Evolutionary conservation across 2,113 vertebrate species (phyloP), one percentile per base, ranked within the genome.

Genomic region (Hemicordylus capensis): DNA sequence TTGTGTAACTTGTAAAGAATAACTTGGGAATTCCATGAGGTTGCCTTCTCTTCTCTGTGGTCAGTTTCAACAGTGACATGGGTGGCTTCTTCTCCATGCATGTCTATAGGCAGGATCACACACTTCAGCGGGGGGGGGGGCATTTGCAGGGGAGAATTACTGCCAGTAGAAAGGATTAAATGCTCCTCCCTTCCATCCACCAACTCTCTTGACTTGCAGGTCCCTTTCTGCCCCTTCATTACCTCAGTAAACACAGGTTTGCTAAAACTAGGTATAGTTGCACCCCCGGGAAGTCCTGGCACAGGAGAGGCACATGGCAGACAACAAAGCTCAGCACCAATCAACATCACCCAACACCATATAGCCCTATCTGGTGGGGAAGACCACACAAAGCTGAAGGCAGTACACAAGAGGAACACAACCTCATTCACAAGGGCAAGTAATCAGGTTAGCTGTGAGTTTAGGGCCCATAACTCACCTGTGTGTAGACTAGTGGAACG

Each of bases 401-500:
- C 19, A 15, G 69, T 48, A 48, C 59, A 83, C 15, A 48, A n/a
- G 58, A 78, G 34, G 54, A n/a, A 20, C 37, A 15, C 31, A 37
- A 56, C 37, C 51, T 28, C 63, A 51, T 15, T 63, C 58, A 6
- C 56, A 22, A 42, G 7, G 44, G 34, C 44, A 77, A 44, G 15
- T 10, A 63, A 28, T 8, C 39, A 44, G 14, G 39, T 37, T 4
- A n/a, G 39, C 39, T n/a, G 48, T 69, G n/a, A 78, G 51, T 0
- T 5, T 34, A 82, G 58, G 64, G 75, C 56, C 80, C 17, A 15
- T 48, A 24, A 59, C 24, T 95, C 88, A 98, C 98, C 98, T 98
- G 98, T 26, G 98, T 98, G 92, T 98, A 98, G 75, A 98, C 98
- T 2, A 98, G 95, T 1, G 98, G 98, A 75, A 98, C 94, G 1